phyloP scores from a whole-genome alignment of 2,113 vertebrate species.

The Microcebus griseorufus region DNA sequence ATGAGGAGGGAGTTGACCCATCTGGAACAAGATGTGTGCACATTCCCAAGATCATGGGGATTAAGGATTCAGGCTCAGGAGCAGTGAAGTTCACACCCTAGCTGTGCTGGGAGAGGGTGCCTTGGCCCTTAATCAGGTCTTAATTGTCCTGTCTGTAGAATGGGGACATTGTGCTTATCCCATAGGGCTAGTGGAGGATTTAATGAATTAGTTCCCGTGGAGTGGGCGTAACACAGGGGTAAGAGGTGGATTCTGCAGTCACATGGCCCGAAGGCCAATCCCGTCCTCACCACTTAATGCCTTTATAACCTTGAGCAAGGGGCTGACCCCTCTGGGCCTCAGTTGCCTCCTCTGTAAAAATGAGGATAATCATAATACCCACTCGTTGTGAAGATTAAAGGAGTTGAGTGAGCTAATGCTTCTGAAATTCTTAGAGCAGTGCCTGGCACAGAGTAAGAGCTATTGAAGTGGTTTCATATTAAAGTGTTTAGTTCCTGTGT shows the following conservation, averaged over 20 bases:
- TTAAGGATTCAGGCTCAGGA: background rate
- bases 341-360: background rate
- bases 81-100: background rate
- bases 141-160: background rate
- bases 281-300: background rate
- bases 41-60: background rate
- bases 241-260: background rate
- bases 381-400: background rate
- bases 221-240: accelerated
- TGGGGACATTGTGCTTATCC: background rate
- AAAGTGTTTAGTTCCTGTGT: background rate
- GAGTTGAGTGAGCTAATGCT: background rate
- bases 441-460: too few relatives aligned
- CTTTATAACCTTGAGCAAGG: background rate
- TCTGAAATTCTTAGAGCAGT: background rate
- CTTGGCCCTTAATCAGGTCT: background rate
- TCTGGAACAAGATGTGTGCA: background rate
- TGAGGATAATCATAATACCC: too few relatives aligned
- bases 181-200: background rate
- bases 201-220: accelerated
- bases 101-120: too few relatives aligned
- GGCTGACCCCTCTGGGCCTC: background rate
- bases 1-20: too few relatives aligned
- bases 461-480: background rate
- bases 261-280: accelerated